Evolutionary conservation across 2,888 invertebrate species (phyloP).

Genomic region (Leptinotarsa juncta): DNA sequence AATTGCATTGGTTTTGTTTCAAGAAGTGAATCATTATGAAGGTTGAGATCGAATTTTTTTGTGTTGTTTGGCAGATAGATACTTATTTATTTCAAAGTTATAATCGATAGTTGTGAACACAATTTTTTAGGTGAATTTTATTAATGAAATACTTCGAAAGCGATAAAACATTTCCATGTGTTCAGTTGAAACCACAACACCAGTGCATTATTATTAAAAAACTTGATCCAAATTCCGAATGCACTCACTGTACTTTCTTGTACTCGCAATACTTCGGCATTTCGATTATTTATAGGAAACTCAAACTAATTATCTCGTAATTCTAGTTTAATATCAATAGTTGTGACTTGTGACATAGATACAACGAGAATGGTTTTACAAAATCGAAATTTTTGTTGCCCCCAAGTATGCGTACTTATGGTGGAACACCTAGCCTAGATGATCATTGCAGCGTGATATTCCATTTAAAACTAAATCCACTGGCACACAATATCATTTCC

Average conservation of each 20-base stretch:
- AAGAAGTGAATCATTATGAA: too few relatives aligned
- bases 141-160: too few relatives aligned
- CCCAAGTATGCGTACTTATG: conserved; percentile 34
- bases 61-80: too few relatives aligned
- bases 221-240: conserved; percentile 1
- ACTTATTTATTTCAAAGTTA: too few relatives aligned
- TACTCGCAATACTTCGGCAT: background rate
- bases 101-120: too few relatives aligned
- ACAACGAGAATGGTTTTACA: conserved; percentile 33
- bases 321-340: conserved; percentile 14
- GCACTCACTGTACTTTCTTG: background rate
- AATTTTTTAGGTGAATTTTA: too few relatives aligned
- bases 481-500: conserved; percentile 18
- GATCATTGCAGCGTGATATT: conserved; percentile 48
- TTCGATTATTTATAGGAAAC: conserved; percentile 8
- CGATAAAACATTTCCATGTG: background rate
- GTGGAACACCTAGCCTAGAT: conserved; percentile 45
- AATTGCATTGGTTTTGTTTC: too few relatives aligned
- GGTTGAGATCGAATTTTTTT: too few relatives aligned
- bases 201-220: background rate
- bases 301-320: conserved; percentile 5
- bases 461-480: conserved; percentile 16
- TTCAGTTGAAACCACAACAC: background rate
- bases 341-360: conserved; percentile 36
- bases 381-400: conserved; percentile 43